Base-by-base conservation (phyloP, 2,888 invertebrate genomes). In the Sminthurinus aureus region DNA sequence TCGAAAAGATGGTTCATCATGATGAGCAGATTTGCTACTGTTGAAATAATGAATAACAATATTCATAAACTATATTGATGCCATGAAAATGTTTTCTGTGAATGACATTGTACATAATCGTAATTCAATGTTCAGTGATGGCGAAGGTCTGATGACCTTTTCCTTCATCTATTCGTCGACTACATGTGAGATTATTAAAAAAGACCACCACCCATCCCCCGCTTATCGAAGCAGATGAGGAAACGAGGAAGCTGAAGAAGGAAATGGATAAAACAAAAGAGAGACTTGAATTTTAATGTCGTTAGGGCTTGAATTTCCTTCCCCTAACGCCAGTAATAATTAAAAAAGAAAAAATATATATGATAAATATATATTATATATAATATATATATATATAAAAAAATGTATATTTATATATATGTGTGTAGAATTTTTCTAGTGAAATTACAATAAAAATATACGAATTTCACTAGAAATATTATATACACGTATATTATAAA, bases 341-440 rank as follows among this genome's bases (percentile, higher is more conserved):
- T 20, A 69, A 69, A 69, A 22, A n/a, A 64, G 3, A 9, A 64
- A 64, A 38, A n/a, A n/a, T 13, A n/a, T n/a, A 64, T 20, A n/a
- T 69, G n/a, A n/a, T n/a, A 20, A 18, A 69, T 69, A 58, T 58
- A 69, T 69, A 69, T n/a, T 64, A 18, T 18, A 12, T 67, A 67
- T 67, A 67, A 18, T 58, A 67, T 67, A 67, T 67, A 52, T 52
- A 67, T 67, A 67, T 12, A 18, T 67, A 67, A 67, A 67, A n/a
- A 67, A 67, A 67, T 67, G 67, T 67, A 20, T 71, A n/a, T 20
- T 50, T 51, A 15, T 50, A 6, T n/a, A 20, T n/a, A 76, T 66
- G 26, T 13, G 15, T 66, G 15, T 66, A 78, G 66, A 20, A 38
- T 66, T 22, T 38, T 4, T 77, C 69, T 20, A 26, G 24, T 26